Evolutionary conservation across 2,113 vertebrate species (phyloP).

Genomic region (Dasypus novemcinctus): DNA sequence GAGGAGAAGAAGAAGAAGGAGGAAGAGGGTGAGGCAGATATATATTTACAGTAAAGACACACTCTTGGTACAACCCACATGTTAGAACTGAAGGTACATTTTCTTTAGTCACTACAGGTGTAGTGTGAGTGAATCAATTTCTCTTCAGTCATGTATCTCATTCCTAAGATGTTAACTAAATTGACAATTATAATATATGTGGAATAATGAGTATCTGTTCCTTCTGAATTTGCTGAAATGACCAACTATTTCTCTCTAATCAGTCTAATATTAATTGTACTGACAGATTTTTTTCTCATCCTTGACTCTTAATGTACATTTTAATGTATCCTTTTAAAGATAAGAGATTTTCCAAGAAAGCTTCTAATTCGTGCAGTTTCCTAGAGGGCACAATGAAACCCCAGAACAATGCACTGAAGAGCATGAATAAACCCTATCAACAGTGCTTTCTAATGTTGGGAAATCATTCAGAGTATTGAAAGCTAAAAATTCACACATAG

Average conservation of each 20-base stretch:
- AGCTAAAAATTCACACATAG: neutral
- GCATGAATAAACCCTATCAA: neutral
- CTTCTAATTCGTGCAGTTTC: neutral
- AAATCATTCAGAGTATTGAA: neutral
- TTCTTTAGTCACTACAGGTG: neutral
- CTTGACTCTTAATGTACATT: neutral
- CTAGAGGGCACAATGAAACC: neutral
- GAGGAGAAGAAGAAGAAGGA: neutral
- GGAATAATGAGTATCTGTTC: slow-evolving; percentile 29
- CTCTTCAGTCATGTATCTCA: neutral
- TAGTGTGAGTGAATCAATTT: slow-evolving; percentile 9
- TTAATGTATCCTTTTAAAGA: slow-evolving; percentile 33
- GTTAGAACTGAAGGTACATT: neutral
- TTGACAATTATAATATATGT: slow-evolving; percentile 54
- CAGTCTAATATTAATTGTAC: neutral
- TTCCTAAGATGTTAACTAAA: slow-evolving; percentile 38
- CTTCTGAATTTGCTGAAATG: slow-evolving; percentile 30
- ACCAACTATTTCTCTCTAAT: slow-evolving; percentile 30
- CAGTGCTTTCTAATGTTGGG: neutral
- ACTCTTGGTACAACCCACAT: neutral
- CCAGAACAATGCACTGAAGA: neutral
- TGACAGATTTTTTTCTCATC: neutral
- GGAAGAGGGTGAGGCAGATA: neutral
- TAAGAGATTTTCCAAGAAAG: slow-evolving; percentile 28
- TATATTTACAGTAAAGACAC: neutral